These are phyloP conservation scores for Chionomys nivalis DNA, from an alignment of 2,113 vertebrate genomes.

Conservation along the genomic window DNA sequence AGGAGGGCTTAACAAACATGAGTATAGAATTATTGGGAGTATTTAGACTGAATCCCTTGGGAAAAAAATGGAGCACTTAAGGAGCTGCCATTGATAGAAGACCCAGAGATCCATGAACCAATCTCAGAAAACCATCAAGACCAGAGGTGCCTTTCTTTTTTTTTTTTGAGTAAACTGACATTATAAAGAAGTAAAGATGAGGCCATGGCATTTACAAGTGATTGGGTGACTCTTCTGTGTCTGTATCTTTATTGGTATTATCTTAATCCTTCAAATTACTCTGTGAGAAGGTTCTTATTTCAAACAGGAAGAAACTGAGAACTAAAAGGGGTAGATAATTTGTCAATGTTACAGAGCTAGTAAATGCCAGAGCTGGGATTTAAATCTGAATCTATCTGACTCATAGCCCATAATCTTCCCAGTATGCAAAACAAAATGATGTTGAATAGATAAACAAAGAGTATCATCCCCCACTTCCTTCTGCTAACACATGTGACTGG, in stretches of 20 bases:
- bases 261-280: slow-evolving; percentile 40
- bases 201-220: slow-evolving; percentile 8
- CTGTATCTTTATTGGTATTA: slow-evolving; percentile 32
- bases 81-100: neutral
- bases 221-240: neutral
- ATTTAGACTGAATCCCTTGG: neutral
- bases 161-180: slow-evolving; percentile 7
- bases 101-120: neutral
- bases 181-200: neutral
- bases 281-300: slow-evolving; percentile 52
- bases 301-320: slow-evolving; percentile 20
- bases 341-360: neutral
- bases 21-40: neutral
- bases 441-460: neutral
- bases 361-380: slow-evolving; percentile 23
- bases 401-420: neutral
- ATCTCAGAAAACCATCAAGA: neutral
- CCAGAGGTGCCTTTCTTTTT: neutral
- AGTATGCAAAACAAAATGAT: slow-evolving; percentile 24
- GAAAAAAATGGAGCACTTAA: neutral
- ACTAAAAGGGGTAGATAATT: slow-evolving; percentile 12
- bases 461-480: neutral
- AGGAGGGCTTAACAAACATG: neutral
- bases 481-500: neutral
- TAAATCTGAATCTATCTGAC: slow-evolving; percentile 49